Conservation (phyloP, 2,797 vertebrate species). For the Chrosomus eos region DNA sequence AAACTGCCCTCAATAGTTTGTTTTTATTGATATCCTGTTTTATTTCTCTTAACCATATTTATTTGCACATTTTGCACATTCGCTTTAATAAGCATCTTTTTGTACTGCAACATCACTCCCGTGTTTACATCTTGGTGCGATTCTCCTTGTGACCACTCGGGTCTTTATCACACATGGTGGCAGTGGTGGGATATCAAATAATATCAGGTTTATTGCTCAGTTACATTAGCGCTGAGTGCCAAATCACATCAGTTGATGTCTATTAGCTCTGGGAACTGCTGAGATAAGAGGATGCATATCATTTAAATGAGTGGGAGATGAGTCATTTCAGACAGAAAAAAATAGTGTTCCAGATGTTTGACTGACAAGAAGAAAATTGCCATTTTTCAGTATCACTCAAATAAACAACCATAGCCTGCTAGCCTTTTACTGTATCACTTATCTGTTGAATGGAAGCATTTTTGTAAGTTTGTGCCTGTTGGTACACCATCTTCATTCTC, state of each 20-base stretch:
- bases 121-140: too few relatives aligned
- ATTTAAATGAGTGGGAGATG: not conserved
- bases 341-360: slow-evolving; percentile 5
- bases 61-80: too few relatives aligned
- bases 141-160: too few relatives aligned
- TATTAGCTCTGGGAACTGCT: slow-evolving; percentile 12
- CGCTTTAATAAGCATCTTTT: not conserved
- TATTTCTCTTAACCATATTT: not conserved
- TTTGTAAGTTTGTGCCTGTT: not conserved
- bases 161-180: not conserved
- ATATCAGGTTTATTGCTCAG: slow-evolving; percentile 6
- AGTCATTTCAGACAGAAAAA: not conserved
- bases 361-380: not conserved
- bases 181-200: not conserved
- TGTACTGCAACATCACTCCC: not conserved
- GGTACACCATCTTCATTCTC: slow-evolving; percentile 1
- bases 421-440: not conserved
- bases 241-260: slow-evolving; percentile 14
- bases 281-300: not conserved
- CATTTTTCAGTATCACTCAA: not conserved
- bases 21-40: not conserved
- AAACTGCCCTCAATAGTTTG: too few relatives aligned
- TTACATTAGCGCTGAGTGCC: not conserved
- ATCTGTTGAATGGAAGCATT: slow-evolving; percentile 9
- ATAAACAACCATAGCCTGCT: not conserved